Base-by-base conservation (phyloP, 2,888 invertebrate genomes). In the Thyatira batis region DNA sequence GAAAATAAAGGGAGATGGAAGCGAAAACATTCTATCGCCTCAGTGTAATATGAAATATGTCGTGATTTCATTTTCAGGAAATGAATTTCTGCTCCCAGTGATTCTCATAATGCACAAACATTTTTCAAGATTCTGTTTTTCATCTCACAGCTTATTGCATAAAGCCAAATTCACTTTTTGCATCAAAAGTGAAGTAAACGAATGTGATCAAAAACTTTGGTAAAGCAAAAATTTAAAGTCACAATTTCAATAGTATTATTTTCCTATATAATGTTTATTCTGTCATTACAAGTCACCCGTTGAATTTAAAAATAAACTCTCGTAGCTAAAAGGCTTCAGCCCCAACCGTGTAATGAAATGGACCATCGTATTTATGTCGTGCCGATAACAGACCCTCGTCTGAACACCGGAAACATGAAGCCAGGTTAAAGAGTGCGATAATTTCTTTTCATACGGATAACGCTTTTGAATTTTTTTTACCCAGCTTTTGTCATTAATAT, bases 81-180 rank as follows among this genome's bases (percentile, higher is more conserved):
- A 59, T 59, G 54, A 56, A 59, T 59, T 56, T 56, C 51, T n/a
- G n/a, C 56, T 54, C 54, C 52, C 48, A 25, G 33, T 52, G 46
- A 52, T 17, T 30, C 45, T 17, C 27, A 56, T 45, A 49, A 52
- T 49, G 45, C 54, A 52, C 50, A 56, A 59, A 45, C 53, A 25
- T 6, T 6, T n/a, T 23, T 3, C 23, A 23, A 23, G 23, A 6
- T 23, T 23, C 23, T n/a, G n/a, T n/a, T n/a, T n/a, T n/a, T n/a
- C n/a, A n/a, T n/a, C n/a, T n/a, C n/a, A n/a, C n/a, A 23, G 23
- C 23, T 23, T 23, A 23, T 23, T 23, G 23, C 6, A 6, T 6
- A 4, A 6, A 23, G 23, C 23, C 23, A 23, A 4, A 4, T 23
- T 23, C 6, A 4, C 6, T 23, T 23, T 23, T 23, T 23, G 23